Base-by-base conservation (phyloP, 2,797 vertebrate genomes). In the Emydoidea blandingii region DNA sequence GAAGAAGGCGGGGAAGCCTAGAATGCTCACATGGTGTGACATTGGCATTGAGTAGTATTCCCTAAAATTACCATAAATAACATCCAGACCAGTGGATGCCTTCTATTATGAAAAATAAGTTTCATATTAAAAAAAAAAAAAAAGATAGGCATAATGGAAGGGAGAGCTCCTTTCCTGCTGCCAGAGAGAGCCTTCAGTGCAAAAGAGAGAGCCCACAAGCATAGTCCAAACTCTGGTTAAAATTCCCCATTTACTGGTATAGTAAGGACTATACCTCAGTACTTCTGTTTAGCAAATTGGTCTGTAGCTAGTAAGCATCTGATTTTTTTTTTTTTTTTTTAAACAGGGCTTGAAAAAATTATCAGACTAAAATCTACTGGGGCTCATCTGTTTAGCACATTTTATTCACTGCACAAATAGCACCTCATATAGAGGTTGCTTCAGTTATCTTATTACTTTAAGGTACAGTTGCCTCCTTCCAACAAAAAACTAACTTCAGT, bases 341-440 rank as follows among this genome's bases (percentile, higher is more conserved):
- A 47, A 47, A 47, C 47, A 16, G 50, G 50, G 50, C 14, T 50
- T 50, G 50, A 50, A 50, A 50, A 50, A 16, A 50, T 50, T 2
- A 50, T n/a, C 34, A 41, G 79, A n/a, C 52, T 80, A 37, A 12
- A n/a, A 25, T 5, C 23, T 37, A 27, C 23, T 5, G 8, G 14
- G 14, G 2, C 53, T 54, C 23, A 41, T 53, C 25, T 56, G 79
- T n/a, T 54, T 25, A 41, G 4, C 6, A 21, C 31, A 11, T 41
- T 34, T 29, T 15, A 37, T 12, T 29, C 44, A 31, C 80, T 50
- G 19, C 1, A 1, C 44, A 62, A 84, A n/a, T 0, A 0, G 44
- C 59, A 68, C 88, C 27, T 37, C 5, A 12, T 3, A 0, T 0
- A 0, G 0, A 54, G 0, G 3, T 47, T 76, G 14, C 74, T 47